Evolutionary conservation across 2,888 invertebrate genomes (phyloP).

Genomic region (Strigamia crassipes): DNA sequence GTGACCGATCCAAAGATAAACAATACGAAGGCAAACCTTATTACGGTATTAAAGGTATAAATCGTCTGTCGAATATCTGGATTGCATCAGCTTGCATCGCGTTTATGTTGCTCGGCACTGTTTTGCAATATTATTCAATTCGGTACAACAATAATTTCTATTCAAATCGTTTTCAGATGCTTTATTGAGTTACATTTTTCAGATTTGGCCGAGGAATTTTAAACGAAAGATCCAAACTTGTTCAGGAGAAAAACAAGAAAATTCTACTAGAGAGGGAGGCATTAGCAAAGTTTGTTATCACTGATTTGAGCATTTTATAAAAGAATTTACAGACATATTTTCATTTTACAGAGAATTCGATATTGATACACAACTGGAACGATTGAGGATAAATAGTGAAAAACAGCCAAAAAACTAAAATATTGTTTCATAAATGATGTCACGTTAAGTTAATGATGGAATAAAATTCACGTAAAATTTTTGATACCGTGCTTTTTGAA

Average conservation of each 20-base stretch:
- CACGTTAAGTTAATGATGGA: background rate
- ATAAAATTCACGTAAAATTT: background rate
- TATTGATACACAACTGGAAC: slow-evolving; percentile 24
- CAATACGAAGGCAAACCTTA: slow-evolving; percentile 58
- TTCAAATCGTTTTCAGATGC: background rate
- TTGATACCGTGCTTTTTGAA: background rate
- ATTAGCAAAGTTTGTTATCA: background rate
- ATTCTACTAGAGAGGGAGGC: background rate
- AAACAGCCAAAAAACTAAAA: background rate
- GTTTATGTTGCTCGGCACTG: slow-evolving; percentile 66
- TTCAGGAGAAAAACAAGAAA: background rate
- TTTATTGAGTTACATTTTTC: background rate
- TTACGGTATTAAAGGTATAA: slow-evolving; percentile 68
- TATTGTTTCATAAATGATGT: background rate
- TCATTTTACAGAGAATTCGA: background rate
- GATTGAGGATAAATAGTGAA: background rate
- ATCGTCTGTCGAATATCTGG: slow-evolving; percentile 67
- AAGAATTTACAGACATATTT: background rate
- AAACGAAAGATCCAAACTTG: slow-evolving; percentile 18
- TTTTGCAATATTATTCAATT: slow-evolving; percentile 67
- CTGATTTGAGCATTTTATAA: background rate
- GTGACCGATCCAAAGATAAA: slow-evolving; percentile 57
- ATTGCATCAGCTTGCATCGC: slow-evolving; percentile 66
- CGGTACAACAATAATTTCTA: slow-evolving; percentile 61
- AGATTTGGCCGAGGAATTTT: slow-evolving; percentile 43